Percentiles rank a stretch among this genome's conserved stretches.
These are phyloP conservation scores for Perca schrenkii DNA, from an alignment of 2,113 vertebrate genomes.

Conservation along the genomic window DNA sequence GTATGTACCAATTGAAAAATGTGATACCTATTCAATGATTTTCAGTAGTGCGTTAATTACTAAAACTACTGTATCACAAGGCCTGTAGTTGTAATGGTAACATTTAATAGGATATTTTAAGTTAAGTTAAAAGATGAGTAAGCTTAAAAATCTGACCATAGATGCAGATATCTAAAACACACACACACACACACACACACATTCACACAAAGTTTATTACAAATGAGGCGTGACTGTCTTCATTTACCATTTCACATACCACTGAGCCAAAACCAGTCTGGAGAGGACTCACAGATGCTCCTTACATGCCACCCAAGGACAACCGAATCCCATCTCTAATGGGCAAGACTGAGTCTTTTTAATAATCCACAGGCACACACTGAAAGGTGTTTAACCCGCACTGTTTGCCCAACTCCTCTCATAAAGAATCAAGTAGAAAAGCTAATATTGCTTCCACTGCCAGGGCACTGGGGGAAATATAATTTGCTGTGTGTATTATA, in stretches of 20 bases:
- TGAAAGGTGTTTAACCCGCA: conserved; percentile 36
- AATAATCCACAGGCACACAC: conserved; percentile 41
- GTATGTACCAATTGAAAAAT: conserved; percentile 23
- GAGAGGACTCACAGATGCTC: neutral
- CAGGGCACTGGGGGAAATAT: neutral
- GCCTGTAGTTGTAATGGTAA: neutral
- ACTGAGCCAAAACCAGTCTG: conserved; percentile 37
- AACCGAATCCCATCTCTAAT: conserved; percentile 4
- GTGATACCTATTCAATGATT: conserved; percentile 11
- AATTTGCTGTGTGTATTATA: conserved; percentile 20
- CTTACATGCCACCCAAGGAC: conserved; percentile 35
- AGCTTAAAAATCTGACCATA: neutral
- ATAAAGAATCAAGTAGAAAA: conserved; percentile 45
- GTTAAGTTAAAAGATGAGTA: neutral
- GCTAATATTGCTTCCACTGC: conserved; percentile 30
- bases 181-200: neutral
- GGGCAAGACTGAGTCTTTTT: conserved; percentile 28
- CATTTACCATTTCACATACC: conserved; percentile 18
- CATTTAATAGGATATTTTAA: neutral
- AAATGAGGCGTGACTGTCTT: conserved; percentile 43
- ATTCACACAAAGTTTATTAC: neutral
- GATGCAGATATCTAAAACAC: neutral
- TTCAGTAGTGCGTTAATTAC: neutral
- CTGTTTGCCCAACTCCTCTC: conserved; percentile 21
- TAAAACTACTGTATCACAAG: neutral